These are phyloP conservation scores for Eulimnadia texana DNA, from an alignment of 1,140 invertebrate genomes.

Conservation along the genomic window DNA sequence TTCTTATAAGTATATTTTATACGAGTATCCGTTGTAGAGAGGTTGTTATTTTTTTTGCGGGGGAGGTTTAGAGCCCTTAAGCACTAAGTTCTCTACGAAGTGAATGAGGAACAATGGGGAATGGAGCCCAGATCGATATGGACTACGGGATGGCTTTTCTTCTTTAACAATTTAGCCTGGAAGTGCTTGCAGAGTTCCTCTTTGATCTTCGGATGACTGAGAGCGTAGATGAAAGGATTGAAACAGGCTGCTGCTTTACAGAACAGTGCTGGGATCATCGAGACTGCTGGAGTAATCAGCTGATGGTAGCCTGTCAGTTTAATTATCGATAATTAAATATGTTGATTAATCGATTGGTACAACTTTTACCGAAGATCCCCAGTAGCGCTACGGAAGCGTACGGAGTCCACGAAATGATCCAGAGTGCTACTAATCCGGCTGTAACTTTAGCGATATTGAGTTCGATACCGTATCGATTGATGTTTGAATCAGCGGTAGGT, in stretches of 20 bases:
- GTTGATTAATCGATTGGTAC: too few relatives aligned
- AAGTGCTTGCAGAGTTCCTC: too few relatives aligned
- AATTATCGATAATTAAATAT: too few relatives aligned
- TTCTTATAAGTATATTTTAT: too few relatives aligned
- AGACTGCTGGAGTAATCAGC: slow-evolving; percentile 43
- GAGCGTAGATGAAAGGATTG: slow-evolving; percentile 51
- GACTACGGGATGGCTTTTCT: too few relatives aligned
- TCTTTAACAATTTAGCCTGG: too few relatives aligned
- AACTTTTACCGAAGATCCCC: slow-evolving; percentile 45
- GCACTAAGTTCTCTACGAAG: too few relatives aligned
- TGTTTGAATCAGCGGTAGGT: not conserved
- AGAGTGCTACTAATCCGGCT: slow-evolving; percentile 48
- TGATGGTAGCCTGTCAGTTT: slow-evolving; percentile 8
- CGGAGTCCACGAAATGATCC: slow-evolving; percentile 60
- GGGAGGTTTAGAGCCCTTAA: too few relatives aligned
- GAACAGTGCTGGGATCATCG: slow-evolving; percentile 58
- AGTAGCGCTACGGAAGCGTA: slow-evolving; percentile 55
- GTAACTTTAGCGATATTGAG: slow-evolving; percentile 47
- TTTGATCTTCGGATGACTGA: slow-evolving; percentile 34
- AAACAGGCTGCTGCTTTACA: slow-evolving; percentile 56
- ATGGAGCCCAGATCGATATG: too few relatives aligned
- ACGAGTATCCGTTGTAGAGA: too few relatives aligned
- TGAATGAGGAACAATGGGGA: too few relatives aligned
- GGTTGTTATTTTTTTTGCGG: too few relatives aligned
- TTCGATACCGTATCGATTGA: slow-evolving; percentile 30